Percentiles rank a stretch among this genome's conserved stretches.
phyloP scores from a whole-genome alignment of 2,888 invertebrate genomes.

The Leptinotarsa peninsularis region DNA sequence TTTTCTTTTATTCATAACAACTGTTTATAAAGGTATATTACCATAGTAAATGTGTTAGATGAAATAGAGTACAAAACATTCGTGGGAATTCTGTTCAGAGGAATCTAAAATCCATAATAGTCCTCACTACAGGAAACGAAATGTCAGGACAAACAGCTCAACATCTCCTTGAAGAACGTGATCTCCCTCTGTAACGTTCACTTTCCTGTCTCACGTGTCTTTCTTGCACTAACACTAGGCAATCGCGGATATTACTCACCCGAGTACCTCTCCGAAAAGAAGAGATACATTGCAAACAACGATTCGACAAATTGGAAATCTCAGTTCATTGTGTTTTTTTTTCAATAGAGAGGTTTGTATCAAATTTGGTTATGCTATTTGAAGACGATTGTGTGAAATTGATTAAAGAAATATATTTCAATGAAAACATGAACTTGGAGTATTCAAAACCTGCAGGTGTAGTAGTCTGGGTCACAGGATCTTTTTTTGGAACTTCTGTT shows the following conservation, averaged over 20 bases:
- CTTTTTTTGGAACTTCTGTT: no score
- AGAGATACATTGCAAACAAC: neutral
- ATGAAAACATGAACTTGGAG: no score
- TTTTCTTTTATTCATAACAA: neutral
- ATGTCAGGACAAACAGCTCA: conserved; percentile 49
- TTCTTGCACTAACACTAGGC: neutral
- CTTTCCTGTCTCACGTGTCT: conserved; percentile 8
- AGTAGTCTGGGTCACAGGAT: no score
- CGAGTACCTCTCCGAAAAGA: neutral
- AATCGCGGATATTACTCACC: neutral
- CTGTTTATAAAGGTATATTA: neutral
- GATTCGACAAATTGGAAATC: neutral
- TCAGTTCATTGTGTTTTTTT: no score
- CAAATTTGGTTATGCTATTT: no score
- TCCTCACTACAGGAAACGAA: conserved; percentile 42
- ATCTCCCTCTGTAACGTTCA: conserved; percentile 32
- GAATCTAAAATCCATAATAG: conserved; percentile 40
- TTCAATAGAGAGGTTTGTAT: no score
- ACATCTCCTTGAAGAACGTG: conserved; percentile 44
- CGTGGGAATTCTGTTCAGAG: conserved; percentile 31
- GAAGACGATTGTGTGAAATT: no score
- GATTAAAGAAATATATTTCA: no score
- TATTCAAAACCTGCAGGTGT: no score
- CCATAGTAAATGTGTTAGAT: no score
- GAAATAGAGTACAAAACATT: conserved; percentile 35